Percentiles rank a stretch among this genome's conserved stretches.
Evolutionary conservation across 2,113 vertebrate genomes (phyloP).

Genomic region (Catharus minimus): DNA sequence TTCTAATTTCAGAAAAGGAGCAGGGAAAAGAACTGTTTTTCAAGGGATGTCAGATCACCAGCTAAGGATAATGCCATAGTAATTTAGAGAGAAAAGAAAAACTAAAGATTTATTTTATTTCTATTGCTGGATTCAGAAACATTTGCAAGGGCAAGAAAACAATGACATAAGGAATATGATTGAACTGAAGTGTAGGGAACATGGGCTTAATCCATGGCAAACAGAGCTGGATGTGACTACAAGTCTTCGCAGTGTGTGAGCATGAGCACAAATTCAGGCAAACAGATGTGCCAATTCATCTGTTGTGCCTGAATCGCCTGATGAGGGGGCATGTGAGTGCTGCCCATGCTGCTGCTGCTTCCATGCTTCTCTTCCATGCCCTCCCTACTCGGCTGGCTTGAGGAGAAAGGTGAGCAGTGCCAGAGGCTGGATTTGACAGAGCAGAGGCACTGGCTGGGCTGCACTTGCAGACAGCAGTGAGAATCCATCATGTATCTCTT

Average conservation of each 20-base stretch:
- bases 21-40: not conserved
- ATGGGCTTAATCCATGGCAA: not conserved
- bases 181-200: not conserved
- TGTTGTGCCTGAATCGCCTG: not conserved
- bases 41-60: not conserved
- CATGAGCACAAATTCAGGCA: not conserved
- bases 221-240: not conserved
- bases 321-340: not conserved
- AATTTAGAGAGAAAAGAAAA: not conserved
- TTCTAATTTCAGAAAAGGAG: not conserved
- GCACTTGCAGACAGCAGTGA: not conserved
- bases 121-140: not conserved
- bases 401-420: not conserved
- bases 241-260: not conserved
- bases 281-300: not conserved
- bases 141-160: not conserved
- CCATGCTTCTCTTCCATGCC: not conserved
- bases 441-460: not conserved
- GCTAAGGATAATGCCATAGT: not conserved
- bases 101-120: not conserved
- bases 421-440: not conserved
- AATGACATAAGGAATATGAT: not conserved
- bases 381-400: fast-evolving
- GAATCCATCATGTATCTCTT: fast-evolving
- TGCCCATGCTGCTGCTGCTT: not conserved